These are phyloP conservation scores for Carabus problematicus DNA, from an alignment of 2,888 invertebrate species.

Conservation along the genomic window DNA sequence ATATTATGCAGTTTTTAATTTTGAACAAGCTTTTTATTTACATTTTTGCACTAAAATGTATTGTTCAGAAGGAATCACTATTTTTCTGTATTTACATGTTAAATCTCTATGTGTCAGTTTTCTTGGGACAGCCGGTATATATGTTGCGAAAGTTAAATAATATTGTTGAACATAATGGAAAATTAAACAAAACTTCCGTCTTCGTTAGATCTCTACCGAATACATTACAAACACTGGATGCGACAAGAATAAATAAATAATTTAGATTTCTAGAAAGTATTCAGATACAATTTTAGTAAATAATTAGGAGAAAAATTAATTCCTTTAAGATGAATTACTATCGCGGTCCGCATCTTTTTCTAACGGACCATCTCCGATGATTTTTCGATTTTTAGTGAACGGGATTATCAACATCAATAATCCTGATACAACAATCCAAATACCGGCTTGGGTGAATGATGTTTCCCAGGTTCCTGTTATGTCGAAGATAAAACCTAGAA, in stretches of 20 bases:
- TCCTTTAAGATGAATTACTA: slow-evolving; percentile 39
- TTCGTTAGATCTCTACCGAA: too few species aligned
- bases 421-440: slow-evolving; percentile 83
- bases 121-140: too few species aligned
- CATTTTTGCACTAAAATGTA: too few species aligned
- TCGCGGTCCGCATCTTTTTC: slow-evolving; percentile 60
- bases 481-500: slow-evolving; percentile 68
- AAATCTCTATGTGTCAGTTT: too few species aligned
- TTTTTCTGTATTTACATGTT: too few species aligned
- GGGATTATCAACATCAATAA: slow-evolving; percentile 71
- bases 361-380: slow-evolving; percentile 64
- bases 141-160: too few species aligned
- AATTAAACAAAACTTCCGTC: too few species aligned
- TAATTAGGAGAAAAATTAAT: neutral
- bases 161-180: too few species aligned
- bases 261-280: too few species aligned
- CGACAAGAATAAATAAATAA: neutral
- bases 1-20: too few species aligned
- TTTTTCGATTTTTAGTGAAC: slow-evolving; percentile 69
- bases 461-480: slow-evolving; percentile 75
- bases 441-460: slow-evolving; percentile 81
- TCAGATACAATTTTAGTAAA: neutral
- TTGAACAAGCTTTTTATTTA: too few species aligned
- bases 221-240: neutral
- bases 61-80: too few species aligned